Conservation (phyloP, 1,140 invertebrate species). For the Oryctes rhinoceros region DNA sequence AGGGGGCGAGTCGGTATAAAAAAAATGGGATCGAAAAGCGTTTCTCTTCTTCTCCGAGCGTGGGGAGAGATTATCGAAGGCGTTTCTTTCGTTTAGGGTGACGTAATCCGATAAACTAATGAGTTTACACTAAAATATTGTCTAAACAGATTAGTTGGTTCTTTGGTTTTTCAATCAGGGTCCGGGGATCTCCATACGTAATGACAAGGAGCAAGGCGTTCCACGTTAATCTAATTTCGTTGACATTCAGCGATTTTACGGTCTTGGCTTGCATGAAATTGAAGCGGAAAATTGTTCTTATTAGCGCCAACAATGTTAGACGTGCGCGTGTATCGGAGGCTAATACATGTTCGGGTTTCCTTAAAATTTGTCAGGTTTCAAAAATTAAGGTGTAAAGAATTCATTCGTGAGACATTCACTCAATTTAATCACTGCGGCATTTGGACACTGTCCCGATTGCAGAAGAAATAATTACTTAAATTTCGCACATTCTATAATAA, state of each 20-base stretch:
- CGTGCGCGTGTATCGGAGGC: too few species aligned
- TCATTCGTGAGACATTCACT: too few species aligned
- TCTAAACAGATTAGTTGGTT: slow-evolving; percentile 47
- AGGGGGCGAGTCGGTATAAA: background rate
- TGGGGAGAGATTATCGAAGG: background rate
- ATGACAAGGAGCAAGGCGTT: background rate
- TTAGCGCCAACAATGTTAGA: too few species aligned
- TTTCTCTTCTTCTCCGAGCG: background rate
- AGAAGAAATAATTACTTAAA: too few species aligned
- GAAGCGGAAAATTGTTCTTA: background rate
- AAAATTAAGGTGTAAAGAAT: too few species aligned
- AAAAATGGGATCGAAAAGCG: background rate
- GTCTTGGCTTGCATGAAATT: background rate
- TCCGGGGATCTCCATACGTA: background rate
- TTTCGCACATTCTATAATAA: too few species aligned
- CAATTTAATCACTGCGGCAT: too few species aligned
- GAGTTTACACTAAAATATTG: slow-evolving; percentile 52
- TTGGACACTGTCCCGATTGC: too few species aligned
- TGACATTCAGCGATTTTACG: background rate
- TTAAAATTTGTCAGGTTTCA: too few species aligned
- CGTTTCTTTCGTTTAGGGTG: background rate
- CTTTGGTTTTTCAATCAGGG: background rate
- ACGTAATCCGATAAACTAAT: slow-evolving; percentile 52
- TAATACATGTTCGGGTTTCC: too few species aligned
- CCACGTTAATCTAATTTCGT: background rate